Conservation (phyloP, 2,797 vertebrate genomes). For the Xenentodon cancila region DNA sequence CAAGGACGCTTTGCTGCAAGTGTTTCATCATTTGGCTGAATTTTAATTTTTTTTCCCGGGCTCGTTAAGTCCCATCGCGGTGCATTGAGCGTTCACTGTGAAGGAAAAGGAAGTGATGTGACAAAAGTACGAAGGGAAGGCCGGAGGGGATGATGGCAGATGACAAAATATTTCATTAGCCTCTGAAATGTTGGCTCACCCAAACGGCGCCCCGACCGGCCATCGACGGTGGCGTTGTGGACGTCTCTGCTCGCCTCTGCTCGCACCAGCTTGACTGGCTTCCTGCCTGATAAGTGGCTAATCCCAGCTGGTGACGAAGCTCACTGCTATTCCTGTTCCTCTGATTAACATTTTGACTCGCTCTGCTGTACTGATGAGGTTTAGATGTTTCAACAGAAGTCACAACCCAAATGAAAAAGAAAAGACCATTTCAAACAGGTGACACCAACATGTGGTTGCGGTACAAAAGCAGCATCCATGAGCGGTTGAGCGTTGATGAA, state of each 20-base stretch:
- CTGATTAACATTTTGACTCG: slow-evolving; percentile 8
- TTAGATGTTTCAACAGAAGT: no score
- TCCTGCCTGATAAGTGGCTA: slow-evolving; percentile 31
- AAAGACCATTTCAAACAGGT: no score
- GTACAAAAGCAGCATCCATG: no score
- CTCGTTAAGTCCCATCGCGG: slow-evolving; percentile 62
- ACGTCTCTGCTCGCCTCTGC: slow-evolving; percentile 7
- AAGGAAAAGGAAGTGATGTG: slow-evolving; percentile 62
- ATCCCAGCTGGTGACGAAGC: slow-evolving; percentile 14
- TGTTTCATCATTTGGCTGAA: slow-evolving; percentile 79
- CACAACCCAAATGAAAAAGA: no score
- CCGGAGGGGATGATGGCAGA: slow-evolving; percentile 41
- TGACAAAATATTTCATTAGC: slow-evolving; percentile 74
- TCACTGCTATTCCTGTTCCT: slow-evolving; percentile 1
- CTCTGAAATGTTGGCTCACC: slow-evolving; percentile 66
- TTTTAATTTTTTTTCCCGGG: slow-evolving; percentile 75
- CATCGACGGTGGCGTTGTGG: neutral
- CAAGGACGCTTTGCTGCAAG: slow-evolving; percentile 76
- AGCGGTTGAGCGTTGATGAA: no score
- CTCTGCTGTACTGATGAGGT: no score
- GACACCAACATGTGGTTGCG: no score
- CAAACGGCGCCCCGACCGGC: slow-evolving; percentile 30
- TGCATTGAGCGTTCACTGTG: slow-evolving; percentile 42
- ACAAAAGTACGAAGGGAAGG: slow-evolving; percentile 60
- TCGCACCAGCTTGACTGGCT: slow-evolving; percentile 34